Evolutionary conservation across 2,113 vertebrate species (phyloP).

Genomic region (Bambusicola thoracicus): DNA sequence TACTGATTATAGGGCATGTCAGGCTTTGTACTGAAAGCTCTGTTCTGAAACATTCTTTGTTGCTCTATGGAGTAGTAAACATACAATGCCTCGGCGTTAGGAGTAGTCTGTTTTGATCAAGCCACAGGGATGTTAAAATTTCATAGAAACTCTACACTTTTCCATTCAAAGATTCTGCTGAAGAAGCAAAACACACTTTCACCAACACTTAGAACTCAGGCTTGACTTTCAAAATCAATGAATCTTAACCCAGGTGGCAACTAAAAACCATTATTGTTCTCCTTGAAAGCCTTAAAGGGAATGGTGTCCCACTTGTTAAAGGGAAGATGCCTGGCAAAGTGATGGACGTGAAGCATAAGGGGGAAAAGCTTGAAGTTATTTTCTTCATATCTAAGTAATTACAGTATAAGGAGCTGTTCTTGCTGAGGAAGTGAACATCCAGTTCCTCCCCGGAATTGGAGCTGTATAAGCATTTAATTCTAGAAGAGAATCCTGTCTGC

Average conservation of each 20-base stretch:
- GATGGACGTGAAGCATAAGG: neutral
- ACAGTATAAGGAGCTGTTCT: neutral
- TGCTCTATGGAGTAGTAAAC: neutral
- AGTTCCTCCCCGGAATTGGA: neutral
- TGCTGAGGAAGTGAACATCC: neutral
- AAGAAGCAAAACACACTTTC: neutral
- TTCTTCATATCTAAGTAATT: neutral
- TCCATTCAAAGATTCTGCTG: neutral
- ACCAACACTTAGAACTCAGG: neutral
- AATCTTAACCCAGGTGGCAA: neutral
- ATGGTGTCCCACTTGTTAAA: neutral
- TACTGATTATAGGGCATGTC: neutral
- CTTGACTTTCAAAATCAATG: neutral
- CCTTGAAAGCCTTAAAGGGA: neutral
- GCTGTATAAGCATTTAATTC: constrained; percentile 5
- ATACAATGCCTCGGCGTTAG: neutral
- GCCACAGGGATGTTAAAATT: neutral
- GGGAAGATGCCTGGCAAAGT: neutral
- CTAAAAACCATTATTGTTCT: neutral
- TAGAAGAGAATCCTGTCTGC: constrained; percentile 4
- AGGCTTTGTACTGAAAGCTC: neutral
- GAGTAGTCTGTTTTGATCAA: neutral
- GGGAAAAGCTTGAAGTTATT: neutral
- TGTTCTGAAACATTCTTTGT: neutral
- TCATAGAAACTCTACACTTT: neutral